Conservation (phyloP, 2,888 invertebrate genomes). For the Tortrix viridana region DNA sequence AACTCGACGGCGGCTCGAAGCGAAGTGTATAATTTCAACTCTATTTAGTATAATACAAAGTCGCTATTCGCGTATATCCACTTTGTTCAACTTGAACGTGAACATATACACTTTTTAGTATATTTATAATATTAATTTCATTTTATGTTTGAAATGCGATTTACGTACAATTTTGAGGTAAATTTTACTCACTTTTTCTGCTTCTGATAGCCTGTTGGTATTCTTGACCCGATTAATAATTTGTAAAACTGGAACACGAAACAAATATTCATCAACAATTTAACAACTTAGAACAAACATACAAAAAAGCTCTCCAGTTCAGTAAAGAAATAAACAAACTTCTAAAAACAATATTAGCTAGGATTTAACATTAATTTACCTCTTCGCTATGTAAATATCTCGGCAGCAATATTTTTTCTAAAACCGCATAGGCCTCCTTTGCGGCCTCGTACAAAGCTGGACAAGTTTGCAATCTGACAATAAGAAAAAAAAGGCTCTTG, state of each 20-base stretch:
- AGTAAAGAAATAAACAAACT: no score
- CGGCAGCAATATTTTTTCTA: slow-evolving; percentile 90
- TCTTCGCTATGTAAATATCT: slow-evolving; percentile 93
- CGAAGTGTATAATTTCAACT: no score
- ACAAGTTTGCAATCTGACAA: slow-evolving; percentile 87
- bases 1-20: no score
- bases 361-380: slow-evolving; percentile 77
- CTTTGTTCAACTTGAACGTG: no score
- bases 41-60: no score
- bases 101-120: no score
- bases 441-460: slow-evolving; percentile 91
- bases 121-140: no score
- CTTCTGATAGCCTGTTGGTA: slow-evolving; percentile 83
- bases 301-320: no score
- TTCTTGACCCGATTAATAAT: slow-evolving; percentile 87
- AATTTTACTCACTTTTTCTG: slow-evolving; percentile 81
- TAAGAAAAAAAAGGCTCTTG: slow-evolving; percentile 13
- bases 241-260: slow-evolving; percentile 86
- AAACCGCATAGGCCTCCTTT: slow-evolving; percentile 88
- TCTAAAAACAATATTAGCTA: no score
- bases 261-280: neutral
- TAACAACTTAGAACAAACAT: neutral
- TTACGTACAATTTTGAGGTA: no score
- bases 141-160: no score
- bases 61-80: no score